Conservation (phyloP, 2,797 vertebrate species). For the Argyrosomus regius region DNA sequence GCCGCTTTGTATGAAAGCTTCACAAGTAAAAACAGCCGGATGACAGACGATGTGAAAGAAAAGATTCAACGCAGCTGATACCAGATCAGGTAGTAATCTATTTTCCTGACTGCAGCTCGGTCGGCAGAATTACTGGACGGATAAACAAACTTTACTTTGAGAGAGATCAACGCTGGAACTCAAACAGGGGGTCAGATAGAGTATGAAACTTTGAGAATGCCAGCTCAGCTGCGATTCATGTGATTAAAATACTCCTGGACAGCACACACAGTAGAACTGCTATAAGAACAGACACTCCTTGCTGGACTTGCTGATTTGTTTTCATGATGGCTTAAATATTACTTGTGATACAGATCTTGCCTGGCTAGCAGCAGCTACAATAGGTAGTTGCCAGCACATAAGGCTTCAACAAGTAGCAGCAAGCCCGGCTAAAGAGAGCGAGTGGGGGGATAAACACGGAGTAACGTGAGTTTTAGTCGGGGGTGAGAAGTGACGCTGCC, state of each 20-base stretch:
- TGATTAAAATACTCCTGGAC: constrained; percentile 14
- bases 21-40: too few species aligned
- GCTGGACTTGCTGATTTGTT: not conserved
- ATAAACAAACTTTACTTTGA: constrained; percentile 35
- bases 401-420: constrained; percentile 38
- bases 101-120: constrained; percentile 11
- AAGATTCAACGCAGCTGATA: too few species aligned
- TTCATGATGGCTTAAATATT: not conserved
- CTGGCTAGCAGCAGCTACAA: constrained; percentile 22
- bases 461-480: constrained; percentile 38
- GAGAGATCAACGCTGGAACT: constrained; percentile 47
- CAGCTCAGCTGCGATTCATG: constrained; percentile 15
- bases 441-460: constrained; percentile 50
- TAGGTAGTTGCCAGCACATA: constrained; percentile 5
- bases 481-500: constrained; percentile 22
- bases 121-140: constrained; percentile 40
- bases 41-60: too few species aligned
- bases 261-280: not conserved
- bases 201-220: not conserved
- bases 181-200: constrained; percentile 23
- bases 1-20: too few species aligned
- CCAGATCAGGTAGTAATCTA: too few species aligned
- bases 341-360: not conserved
- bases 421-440: constrained; percentile 30
- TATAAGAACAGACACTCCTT: not conserved